Evolutionary conservation across 2,888 invertebrate genomes (phyloP).

Genomic region (Sussaba pulchella): DNA sequence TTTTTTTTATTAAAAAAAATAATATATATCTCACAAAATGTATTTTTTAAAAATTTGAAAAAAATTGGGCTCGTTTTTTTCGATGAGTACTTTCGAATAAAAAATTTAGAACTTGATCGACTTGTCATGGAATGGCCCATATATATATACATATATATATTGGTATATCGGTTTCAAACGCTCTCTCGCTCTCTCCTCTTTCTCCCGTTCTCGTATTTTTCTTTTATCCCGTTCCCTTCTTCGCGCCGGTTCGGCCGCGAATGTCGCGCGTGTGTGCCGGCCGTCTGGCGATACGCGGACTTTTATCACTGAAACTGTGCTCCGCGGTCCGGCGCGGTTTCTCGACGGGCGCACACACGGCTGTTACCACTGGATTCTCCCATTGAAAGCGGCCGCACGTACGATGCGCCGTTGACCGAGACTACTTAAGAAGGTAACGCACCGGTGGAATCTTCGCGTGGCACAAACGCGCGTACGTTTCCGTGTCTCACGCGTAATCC

Average conservation of each 20-base stretch:
- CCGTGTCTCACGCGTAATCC: constrained; percentile 61
- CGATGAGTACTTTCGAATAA: too few species aligned
- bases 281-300: constrained; percentile 58
- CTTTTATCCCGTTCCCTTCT: constrained; percentile 28
- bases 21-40: too few species aligned
- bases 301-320: constrained; percentile 51
- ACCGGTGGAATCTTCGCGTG: constrained; percentile 35
- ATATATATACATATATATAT: background rate
- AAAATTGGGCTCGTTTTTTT: too few species aligned
- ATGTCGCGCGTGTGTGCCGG: constrained; percentile 21
- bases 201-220: constrained; percentile 20
- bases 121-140: too few species aligned
- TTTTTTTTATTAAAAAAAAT: too few species aligned
- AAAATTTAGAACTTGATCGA: too few species aligned
- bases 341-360: too few species aligned
- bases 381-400: constrained; percentile 80
- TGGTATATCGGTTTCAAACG: background rate
- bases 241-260: constrained; percentile 17
- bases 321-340: background rate
- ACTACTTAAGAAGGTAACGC: constrained; percentile 64
- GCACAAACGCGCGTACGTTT: constrained; percentile 70
- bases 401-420: constrained; percentile 75
- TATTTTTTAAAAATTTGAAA: too few species aligned
- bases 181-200: constrained; percentile 21
- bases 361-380: constrained; percentile 30